phyloP scores from a whole-genome alignment of 1,140 invertebrate species.

The Brachionus rubens region DNA sequence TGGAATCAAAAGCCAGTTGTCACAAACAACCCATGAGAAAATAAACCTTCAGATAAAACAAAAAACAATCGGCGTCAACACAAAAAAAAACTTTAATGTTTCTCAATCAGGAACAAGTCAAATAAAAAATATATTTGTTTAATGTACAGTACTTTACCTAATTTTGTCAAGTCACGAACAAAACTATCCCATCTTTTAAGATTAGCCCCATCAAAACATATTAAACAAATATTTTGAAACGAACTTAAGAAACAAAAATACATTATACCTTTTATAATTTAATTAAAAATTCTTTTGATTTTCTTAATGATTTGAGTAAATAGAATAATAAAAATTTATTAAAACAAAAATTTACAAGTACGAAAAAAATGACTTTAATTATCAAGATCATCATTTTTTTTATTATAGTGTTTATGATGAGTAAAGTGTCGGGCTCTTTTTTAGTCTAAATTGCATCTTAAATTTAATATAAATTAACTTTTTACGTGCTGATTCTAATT shows the following conservation, averaged over 20 bases:
- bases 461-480: constrained; percentile 33
- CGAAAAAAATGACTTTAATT: constrained; percentile 14
- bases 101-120: too few species aligned
- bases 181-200: background rate
- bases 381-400: constrained; percentile 36
- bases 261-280: constrained; percentile 36
- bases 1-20: too few species aligned
- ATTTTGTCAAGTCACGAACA: constrained; percentile 26
- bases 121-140: too few species aligned
- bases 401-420: constrained; percentile 33
- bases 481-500: constrained; percentile 38
- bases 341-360: background rate
- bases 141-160: background rate
- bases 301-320: constrained; percentile 28
- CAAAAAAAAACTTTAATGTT: too few species aligned
- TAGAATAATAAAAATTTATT: background rate
- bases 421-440: background rate
- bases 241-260: background rate
- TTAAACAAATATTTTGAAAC: background rate
- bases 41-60: too few species aligned
- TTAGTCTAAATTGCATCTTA: constrained; percentile 15
- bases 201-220: too few species aligned
- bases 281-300: constrained; percentile 37
- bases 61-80: too few species aligned
- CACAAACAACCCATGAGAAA: too few species aligned